Evolutionary conservation across 2,888 invertebrate genomes (phyloP), one percentile per base, ranked within the genome.

Genomic region (Tenthredo notha): DNA sequence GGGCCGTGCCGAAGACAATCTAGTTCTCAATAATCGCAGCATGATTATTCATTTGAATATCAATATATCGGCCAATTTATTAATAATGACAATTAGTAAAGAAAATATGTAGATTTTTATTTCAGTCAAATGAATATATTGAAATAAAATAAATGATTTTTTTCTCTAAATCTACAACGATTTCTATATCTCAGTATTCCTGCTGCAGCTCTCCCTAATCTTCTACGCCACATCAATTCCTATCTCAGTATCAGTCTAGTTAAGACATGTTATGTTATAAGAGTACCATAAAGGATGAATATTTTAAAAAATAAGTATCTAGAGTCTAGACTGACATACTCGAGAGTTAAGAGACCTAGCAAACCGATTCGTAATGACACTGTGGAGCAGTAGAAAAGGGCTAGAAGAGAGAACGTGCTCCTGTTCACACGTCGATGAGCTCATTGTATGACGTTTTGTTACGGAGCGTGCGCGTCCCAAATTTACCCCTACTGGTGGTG

Each of bases 391-490:
- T 0, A 25, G 25, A 12, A 25, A 7, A 67, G 33, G 33, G 65
- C 65, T 33, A 67, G 65, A 33, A 67, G 29, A 58, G 47, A 58
- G 25, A 58, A 61, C 61, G 80, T 65, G 61, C 29, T 40, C n/a
- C 61, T 37, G 61, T 80, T 80, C 80, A 80, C 80, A 61, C 80
- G 37, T 80, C 37, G 80, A 25, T 65, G 80, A 80, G 21, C 80
- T n/a, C 65, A 80, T 80, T 80, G 80, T 80, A 40, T 40, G 80
- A 61, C 80, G 61, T 80, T 77, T 80, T 80, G 61, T 80, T 61
- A 80, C 80, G 80, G 40, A 40, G 80, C 80, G 80, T 80, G 80
- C 80, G 58, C 65, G 61, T 37, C 80, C 80, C 65, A 80, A 61
- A 61, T 80, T 80, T 33, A 43, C 80, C 77, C 43, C 54, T 50